Evolutionary conservation across 2,888 invertebrate genomes (phyloP), one percentile per base, ranked within the genome.

Genomic region (Tridacna crocea): DNA sequence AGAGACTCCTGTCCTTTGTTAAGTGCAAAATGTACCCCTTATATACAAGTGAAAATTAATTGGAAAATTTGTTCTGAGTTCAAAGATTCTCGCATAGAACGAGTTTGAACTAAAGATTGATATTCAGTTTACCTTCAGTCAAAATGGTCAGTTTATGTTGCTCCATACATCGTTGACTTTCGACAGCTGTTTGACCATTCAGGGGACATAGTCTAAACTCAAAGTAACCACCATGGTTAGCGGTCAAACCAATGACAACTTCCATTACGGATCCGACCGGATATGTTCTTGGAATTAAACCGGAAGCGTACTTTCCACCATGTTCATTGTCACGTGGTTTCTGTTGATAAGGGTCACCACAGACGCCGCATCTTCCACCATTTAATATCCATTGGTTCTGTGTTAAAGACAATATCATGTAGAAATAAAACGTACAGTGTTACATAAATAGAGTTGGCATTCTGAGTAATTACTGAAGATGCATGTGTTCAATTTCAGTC

Each of bases 351-450:
- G 98, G 96, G 94, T 98, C 98, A 0, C 98, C 98, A 92, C 98
- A 98, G 65, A 97, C 95, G 0, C 98, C 98, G 93, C 98, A 98
- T 89, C 96, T 96, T 0, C 98, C 98, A 3, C 85, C 73, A 46
- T 77, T 82, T 8, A 73, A 17, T 48, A 85, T 74, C 87, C 86
- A 88, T 26, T 89, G 89, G 55, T 83, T 84, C 89, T 89, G 74
- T 36, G 8, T 36, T n/a, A 84, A 84, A n/a, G 17, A 61, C 36
- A 72, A 46, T 1, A 75, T 15, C 13, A 6, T 55, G 55, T 2
- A 19, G 3, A 3, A 55, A 55, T 55, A 36, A 36, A 2, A 2
- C 2, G 36, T 36, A 8, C 8, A 36, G 36, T 36, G 36, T 36
- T 36, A 36, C n/a, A n/a, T n/a, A n/a, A n/a, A n/a, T n/a, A n/a